A percentile compares a stretch with the other conserved stretches of the same genome.
Conservation (phyloP, 2,113 vertebrate genomes). For the Vireo altiloquus region DNA sequence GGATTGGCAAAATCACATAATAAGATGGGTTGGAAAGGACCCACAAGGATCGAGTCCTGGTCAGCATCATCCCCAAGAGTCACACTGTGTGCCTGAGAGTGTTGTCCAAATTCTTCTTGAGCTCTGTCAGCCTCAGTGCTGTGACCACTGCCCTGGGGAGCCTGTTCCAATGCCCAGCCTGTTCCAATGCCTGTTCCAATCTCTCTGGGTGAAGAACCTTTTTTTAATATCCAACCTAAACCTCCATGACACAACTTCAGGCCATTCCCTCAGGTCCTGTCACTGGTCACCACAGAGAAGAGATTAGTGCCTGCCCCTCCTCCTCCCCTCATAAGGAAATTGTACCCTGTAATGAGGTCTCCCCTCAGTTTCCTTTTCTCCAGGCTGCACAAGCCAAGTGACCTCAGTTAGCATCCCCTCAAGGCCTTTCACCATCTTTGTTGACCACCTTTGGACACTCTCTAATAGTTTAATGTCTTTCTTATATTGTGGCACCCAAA, state of each 20-base stretch:
- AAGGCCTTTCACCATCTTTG: too few species aligned
- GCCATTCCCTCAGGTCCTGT: background rate
- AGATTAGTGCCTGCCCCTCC: background rate
- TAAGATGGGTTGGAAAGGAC: background rate
- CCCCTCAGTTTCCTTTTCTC: background rate
- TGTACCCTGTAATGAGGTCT: background rate
- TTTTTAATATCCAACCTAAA: background rate
- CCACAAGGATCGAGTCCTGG: background rate
- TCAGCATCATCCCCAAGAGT: background rate
- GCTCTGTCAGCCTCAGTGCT: background rate
- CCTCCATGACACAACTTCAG: background rate
- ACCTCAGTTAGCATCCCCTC: too few species aligned
- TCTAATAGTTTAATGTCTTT: background rate
- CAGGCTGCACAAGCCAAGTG: background rate
- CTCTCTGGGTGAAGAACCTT: background rate
- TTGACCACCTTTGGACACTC: rapidly evolving
- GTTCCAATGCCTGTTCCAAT: too few species aligned
- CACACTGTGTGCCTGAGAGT: background rate
- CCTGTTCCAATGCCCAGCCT: background rate
- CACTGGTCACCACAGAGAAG: background rate
- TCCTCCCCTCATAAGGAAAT: background rate
- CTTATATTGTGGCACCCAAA: background rate
- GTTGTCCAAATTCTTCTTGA: background rate
- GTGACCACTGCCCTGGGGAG: background rate
- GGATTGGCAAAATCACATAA: background rate